Evolutionary conservation across 92 coral and sea anemone species (phyloP).

Genomic region (Siderastrea radians): DNA sequence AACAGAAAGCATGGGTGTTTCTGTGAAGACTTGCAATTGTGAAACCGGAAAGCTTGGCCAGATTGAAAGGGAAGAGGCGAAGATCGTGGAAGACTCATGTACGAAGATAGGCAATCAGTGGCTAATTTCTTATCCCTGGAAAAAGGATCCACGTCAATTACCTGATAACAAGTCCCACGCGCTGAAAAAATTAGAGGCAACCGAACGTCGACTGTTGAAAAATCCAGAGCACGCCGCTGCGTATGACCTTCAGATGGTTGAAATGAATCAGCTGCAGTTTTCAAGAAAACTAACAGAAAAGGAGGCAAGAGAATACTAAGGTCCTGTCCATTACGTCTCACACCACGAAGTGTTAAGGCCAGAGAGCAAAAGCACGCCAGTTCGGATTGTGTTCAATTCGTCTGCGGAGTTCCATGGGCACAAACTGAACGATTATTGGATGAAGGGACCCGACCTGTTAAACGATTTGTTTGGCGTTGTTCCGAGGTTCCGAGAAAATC

Average conservation of each 20-base stretch:
- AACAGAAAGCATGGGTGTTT: slow-evolving; percentile 58
- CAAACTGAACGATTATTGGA: too few species aligned
- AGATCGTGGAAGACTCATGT: slow-evolving; percentile 66
- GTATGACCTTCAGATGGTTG: slow-evolving; percentile 60
- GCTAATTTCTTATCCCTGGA: slow-evolving; percentile 76
- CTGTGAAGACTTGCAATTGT: slow-evolving; percentile 51
- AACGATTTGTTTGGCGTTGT: too few species aligned
- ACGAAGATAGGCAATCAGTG: slow-evolving; percentile 53
- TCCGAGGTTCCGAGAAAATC: too few species aligned
- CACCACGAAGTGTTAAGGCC: too few species aligned
- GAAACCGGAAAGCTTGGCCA: slow-evolving; percentile 53
- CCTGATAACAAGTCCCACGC: slow-evolving; percentile 66
- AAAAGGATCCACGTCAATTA: slow-evolving; percentile 54
- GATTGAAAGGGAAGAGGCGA: slow-evolving; percentile 64
- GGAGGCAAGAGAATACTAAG: too few species aligned
- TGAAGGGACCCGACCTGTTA: too few species aligned
- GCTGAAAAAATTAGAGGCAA: slow-evolving; percentile 59
- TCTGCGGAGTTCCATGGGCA: too few species aligned
- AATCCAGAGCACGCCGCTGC: slow-evolving; percentile 66
- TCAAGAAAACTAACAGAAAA: slow-evolving; percentile 25
- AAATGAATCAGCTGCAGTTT: slow-evolving; percentile 58
- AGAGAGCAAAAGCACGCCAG: too few species aligned
- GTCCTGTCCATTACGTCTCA: too few species aligned
- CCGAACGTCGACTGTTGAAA: slow-evolving; percentile 55
- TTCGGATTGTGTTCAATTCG: too few species aligned